Percentiles rank a stretch among this genome's conserved stretches.
phyloP scores from a whole-genome alignment of 2,797 vertebrate species.

The Monodelphis domestica region DNA sequence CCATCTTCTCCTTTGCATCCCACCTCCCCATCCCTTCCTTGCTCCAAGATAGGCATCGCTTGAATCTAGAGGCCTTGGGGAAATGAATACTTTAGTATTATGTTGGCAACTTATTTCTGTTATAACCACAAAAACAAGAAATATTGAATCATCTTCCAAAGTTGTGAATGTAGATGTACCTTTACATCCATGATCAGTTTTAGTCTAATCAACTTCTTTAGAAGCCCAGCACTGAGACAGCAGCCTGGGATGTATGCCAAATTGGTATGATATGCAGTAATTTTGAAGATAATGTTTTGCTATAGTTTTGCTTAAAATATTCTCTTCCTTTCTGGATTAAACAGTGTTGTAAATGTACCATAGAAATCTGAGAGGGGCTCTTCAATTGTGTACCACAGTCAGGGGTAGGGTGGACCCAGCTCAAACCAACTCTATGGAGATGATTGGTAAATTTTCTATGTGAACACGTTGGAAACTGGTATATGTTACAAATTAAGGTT shows the following conservation, averaged over 20 bases:
- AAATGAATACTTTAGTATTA: not conserved
- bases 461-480: not conserved
- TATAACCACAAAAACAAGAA: too few relatives aligned
- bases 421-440: not conserved
- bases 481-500: not conserved
- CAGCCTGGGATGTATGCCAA: not conserved
- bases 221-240: not conserved
- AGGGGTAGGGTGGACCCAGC: not conserved
- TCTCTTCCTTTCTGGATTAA: not conserved
- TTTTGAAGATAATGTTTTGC: not conserved
- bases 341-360: not conserved
- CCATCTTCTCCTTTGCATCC: not conserved
- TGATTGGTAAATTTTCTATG: not conserved
- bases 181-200: not conserved
- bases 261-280: not conserved
- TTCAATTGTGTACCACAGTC: not conserved
- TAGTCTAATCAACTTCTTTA: not conserved
- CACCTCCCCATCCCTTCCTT: not conserved
- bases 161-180: not conserved
- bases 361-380: not conserved
- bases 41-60: not conserved
- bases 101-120: too few relatives aligned
- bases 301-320: not conserved
- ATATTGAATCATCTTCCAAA: not conserved
- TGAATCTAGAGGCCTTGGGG: not conserved